Percentiles rank a stretch among this genome's conserved stretches.
phyloP scores from a whole-genome alignment of 2,797 vertebrate genomes.

The Sebastes oblongus region DNA sequence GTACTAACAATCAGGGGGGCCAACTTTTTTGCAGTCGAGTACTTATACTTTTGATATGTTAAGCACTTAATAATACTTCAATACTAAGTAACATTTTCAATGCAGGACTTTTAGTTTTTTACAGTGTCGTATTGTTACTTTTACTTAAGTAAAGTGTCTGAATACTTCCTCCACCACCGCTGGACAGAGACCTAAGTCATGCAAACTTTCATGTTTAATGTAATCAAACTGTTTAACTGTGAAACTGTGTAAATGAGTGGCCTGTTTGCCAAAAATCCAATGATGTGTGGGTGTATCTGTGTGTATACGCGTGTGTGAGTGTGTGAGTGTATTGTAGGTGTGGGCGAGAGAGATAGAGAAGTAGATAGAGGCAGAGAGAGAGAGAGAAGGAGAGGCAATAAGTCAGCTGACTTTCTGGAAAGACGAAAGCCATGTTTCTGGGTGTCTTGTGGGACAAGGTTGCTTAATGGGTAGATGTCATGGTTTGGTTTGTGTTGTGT shows the following conservation, averaged over 20 bases:
- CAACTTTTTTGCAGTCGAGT: background rate
- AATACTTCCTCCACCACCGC: no score
- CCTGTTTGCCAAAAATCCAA: background rate
- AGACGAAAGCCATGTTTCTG: background rate
- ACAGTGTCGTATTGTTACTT: background rate
- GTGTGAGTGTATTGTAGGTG: background rate
- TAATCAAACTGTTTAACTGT: background rate
- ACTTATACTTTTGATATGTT: no score
- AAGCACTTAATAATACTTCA: background rate
- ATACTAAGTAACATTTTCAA: background rate
- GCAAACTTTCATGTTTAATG: background rate
- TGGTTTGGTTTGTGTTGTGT: background rate
- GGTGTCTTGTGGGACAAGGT: background rate
- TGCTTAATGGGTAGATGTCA: background rate
- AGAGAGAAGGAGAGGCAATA: background rate
- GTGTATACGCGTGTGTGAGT: background rate
- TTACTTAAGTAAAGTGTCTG: background rate
- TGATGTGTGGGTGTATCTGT: background rate
- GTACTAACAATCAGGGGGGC: fast-evolving
- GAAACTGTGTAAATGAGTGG: background rate
- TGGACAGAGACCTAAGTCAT: background rate
- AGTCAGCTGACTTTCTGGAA: slow-evolving; percentile 47
- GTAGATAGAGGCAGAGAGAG: background rate
- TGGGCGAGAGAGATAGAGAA: background rate
- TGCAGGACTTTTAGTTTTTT: background rate